phyloP scores from a whole-genome alignment of 2,113 vertebrate species.

The Trichomycterus rosablanca region DNA sequence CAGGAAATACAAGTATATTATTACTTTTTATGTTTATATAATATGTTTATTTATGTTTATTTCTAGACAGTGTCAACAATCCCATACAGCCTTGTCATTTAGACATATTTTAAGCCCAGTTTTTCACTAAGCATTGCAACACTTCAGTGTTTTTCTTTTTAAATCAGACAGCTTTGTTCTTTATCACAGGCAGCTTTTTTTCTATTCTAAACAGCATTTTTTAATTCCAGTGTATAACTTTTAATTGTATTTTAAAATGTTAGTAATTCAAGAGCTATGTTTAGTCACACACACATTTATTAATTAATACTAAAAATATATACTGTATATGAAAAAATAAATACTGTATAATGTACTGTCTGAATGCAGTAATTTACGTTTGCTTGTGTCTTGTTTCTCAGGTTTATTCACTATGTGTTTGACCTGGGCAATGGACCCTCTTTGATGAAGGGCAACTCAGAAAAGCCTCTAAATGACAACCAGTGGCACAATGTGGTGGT shows the following conservation, averaged over 20 bases:
- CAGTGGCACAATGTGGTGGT: conserved; percentile 96
- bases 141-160: conserved; percentile 9
- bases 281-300: too few relatives aligned
- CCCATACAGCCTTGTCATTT: background rate
- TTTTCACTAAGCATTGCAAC: background rate
- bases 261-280: too few relatives aligned
- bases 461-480: conserved; percentile 88
- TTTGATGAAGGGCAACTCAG: conserved; percentile 93
- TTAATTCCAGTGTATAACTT: background rate
- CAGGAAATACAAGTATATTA: too few relatives aligned
- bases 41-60: too few relatives aligned
- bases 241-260: background rate
- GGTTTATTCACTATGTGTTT: conserved; percentile 90
- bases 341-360: too few relatives aligned
- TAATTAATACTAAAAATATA: too few relatives aligned
- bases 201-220: background rate
- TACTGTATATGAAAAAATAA: too few relatives aligned
- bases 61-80: background rate
- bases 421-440: conserved; percentile 90
- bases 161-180: background rate
- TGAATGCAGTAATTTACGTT: background rate
- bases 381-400: conserved; percentile 52
- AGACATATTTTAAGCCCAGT: conserved; percentile 1
- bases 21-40: too few relatives aligned
- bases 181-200: background rate